These are phyloP conservation scores for Folsomia candida DNA, from an alignment of 2,888 invertebrate genomes.

Conservation along the genomic window DNA sequence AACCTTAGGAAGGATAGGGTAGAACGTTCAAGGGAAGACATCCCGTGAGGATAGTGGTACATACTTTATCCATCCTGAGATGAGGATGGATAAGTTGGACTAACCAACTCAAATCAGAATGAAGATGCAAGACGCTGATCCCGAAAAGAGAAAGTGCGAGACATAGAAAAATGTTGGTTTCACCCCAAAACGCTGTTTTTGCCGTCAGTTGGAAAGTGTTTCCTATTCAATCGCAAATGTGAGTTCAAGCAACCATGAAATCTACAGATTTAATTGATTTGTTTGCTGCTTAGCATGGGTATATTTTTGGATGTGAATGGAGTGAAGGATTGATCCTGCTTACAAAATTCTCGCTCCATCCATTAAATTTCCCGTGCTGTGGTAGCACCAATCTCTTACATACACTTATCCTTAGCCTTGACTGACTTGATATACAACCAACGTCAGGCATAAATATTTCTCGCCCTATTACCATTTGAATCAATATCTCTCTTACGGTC, in stretches of 20 bases:
- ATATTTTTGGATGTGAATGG: not conserved
- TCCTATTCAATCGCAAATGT: not conserved
- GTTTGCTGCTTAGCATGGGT: not conserved
- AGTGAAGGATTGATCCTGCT: not conserved
- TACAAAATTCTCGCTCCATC: not conserved
- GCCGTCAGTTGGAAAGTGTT: not conserved
- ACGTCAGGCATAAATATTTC: constrained; percentile 16
- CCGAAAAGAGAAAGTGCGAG: not conserved
- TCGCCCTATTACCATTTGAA: constrained; percentile 13
- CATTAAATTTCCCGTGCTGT: not conserved
- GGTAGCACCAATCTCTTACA: not conserved
- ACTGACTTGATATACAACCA: constrained; percentile 9
- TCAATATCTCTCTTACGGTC: constrained; percentile 1
- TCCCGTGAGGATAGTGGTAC: too few relatives aligned
- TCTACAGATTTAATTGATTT: not conserved
- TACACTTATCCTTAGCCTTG: not conserved
- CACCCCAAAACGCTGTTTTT: not conserved
- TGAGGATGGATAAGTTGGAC: too few relatives aligned
- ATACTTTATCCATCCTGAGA: not conserved
- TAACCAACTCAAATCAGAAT: not conserved
- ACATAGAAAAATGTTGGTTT: not conserved
- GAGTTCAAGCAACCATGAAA: not conserved
- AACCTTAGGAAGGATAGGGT: too few relatives aligned
- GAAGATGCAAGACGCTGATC: not conserved
- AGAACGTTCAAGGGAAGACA: too few relatives aligned